Percentiles rank a stretch among this genome's conserved stretches.
These are phyloP conservation scores for Pandion haliaetus DNA, from an alignment of 2,113 vertebrate genomes.

Conservation along the genomic window DNA sequence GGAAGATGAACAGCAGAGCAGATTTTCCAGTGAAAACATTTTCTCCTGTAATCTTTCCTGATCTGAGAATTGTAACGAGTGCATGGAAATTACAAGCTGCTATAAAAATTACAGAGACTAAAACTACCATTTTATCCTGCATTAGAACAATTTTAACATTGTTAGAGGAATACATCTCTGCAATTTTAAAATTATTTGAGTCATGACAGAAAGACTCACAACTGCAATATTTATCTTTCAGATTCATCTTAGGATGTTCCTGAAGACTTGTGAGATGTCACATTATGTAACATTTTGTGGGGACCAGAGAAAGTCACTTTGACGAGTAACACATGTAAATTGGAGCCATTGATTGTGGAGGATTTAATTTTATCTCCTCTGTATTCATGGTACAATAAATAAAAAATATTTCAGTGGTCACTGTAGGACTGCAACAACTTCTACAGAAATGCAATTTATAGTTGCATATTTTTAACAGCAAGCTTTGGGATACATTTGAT, in stretches of 20 bases:
- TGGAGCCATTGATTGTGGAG: constrained; percentile 56
- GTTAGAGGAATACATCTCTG: constrained; percentile 77
- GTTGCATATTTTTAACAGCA: constrained; percentile 53
- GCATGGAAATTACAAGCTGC: constrained; percentile 79
- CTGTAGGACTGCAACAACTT: constrained; percentile 47
- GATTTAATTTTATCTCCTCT: constrained; percentile 65
- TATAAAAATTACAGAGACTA: constrained; percentile 79
- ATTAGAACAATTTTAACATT: constrained; percentile 82
- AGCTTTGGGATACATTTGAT: constrained; percentile 59
- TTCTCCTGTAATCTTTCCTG: constrained; percentile 38
- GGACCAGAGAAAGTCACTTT: constrained; percentile 65
- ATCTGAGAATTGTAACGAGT: constrained; percentile 57
- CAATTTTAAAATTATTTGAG: constrained; percentile 84
- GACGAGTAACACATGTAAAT: constrained; percentile 65
- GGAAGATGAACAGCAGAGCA: constrained; percentile 14
- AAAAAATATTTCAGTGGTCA: constrained; percentile 45
- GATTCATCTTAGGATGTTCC: constrained; percentile 71
- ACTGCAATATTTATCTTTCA: constrained; percentile 83
- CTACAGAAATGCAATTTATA: constrained; percentile 64
- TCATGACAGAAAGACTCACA: constrained; percentile 80
- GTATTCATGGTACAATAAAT: constrained; percentile 63
- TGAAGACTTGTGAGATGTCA: constrained; percentile 71
- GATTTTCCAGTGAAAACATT: constrained; percentile 10
- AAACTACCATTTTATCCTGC: constrained; percentile 78
- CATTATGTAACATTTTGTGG: constrained; percentile 45